Evolutionary conservation across 2,113 vertebrate species (phyloP), one percentile per base, ranked within the genome.

Genomic region (Grallaria varia): DNA sequence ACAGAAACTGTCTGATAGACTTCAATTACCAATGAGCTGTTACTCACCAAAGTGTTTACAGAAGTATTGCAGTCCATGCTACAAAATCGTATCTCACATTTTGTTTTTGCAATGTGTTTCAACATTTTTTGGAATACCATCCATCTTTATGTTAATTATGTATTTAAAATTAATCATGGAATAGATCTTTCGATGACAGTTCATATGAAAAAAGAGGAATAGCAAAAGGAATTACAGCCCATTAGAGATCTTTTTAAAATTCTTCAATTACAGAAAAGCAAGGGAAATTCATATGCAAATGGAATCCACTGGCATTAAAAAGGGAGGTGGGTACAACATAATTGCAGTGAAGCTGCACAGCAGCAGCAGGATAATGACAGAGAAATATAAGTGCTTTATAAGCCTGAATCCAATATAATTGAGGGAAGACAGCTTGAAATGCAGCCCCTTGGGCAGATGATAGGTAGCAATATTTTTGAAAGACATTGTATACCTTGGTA

Each of bases 261-360:
- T 88, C 71, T 60, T 80, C 66, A 52, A 47, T 80, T 68, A 63
- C 3, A 50, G 8, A 42, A 56, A 82, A 90, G 31, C 0, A 0
- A 83, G 33, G 14, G 67, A 76, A 91, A 89, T 84, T 89, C 78
- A 76, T 82, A 87, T 87, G 87, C 66, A 94, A 91, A 89, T 85
- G 25, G 40, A 85, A 60, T 53, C 80, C 13, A 27, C n/a, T 55
- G 66, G 40, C 66, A 68, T 68, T 79, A 50, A 62, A 81, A 89
- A 75, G 30, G 58, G 42, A 91, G 62, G 80, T 49, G n/a, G 40
- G 49, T 10, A 68, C 40, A 84, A 56, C 1, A 16, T 59, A 84
- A 87, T 60, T 87, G 74, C 44, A 91, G 77, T 87, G 80, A 60
- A 92, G 53, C 37, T 64, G 69, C 66, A 68, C 13, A 60, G 60